Evolutionary conservation across 2,888 invertebrate species (phyloP), one percentile per base, ranked within the genome.

Genomic region (Empis stercorea): DNA sequence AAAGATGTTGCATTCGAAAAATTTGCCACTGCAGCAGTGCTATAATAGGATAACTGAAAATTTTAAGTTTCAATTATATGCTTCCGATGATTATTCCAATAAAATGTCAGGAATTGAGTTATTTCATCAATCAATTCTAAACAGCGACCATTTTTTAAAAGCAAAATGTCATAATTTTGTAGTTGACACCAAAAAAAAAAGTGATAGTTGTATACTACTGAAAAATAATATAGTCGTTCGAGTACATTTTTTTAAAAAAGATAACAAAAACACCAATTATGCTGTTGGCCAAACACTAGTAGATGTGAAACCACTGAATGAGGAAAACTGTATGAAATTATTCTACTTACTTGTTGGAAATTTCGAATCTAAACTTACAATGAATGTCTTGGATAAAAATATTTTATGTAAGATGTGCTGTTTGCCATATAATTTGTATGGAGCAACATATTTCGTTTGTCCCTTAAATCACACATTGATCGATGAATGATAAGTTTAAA

Each of bases 1-100:
- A n/a, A n/a, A n/a, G n/a, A n/a, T n/a, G 40, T 56, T 66, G 16
- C 52, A 63, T 4, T 67, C 66, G 44, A 59, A 60, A 44, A 64
- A 67, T 36, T 65, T 67, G 51, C n/a, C 55, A 27, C 56, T 69
- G 36, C 52, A 52, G 36, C 51, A 52, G 48, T 45, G 51, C 15
- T 42, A 17, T 15, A 42, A 42, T 27, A 20, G 43, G 15, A 13
- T 42, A 20, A n/a, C 11, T 20, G 43, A 23, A 42, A 23, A 30
- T 39, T 11, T 39, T 14, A 11, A 39, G 17, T 16, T 39, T 39
- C 10, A 39, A 16, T 39, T 39, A 16, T 16, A 11, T 4, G 15
- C 13, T 11, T 39, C n/a, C 10, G 11, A 16, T 16, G 15, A 39
- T 14, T 14, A 39, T 17, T 14, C 11, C 15, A 14, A 16, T 20